phyloP scores from a whole-genome alignment of 2,113 vertebrate genomes.

The Strix aluco region DNA sequence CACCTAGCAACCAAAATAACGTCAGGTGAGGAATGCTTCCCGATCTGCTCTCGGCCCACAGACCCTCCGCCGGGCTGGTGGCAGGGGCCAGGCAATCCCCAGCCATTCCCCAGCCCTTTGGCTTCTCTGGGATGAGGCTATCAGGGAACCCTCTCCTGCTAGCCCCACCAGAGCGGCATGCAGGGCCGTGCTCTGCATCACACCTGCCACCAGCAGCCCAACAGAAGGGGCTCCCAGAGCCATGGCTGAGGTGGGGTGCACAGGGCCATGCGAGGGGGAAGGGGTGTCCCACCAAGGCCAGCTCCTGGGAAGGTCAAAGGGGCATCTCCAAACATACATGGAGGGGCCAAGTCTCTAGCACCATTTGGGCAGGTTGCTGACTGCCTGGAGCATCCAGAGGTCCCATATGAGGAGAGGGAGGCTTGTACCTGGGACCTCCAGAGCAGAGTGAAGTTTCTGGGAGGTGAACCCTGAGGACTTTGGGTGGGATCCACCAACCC shows the following conservation, averaged over 20 bases:
- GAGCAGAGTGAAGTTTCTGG: not conserved
- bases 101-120: not conserved
- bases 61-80: not conserved
- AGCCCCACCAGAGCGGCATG: not conserved
- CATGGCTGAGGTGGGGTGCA: not conserved
- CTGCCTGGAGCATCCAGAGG: not conserved
- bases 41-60: not conserved
- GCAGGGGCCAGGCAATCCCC: not conserved
- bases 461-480: not conserved
- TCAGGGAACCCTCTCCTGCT: not conserved
- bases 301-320: not conserved
- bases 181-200: not conserved
- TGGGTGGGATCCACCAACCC: not conserved
- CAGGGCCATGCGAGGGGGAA: not conserved
- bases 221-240: not conserved
- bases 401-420: not conserved
- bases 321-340: not conserved
- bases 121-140: not conserved
- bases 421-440: not conserved
- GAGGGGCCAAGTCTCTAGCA: not conserved
- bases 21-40: conserved; percentile 20
- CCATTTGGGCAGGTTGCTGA: not conserved
- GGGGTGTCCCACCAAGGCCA: no score
- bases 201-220: not conserved
- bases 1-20: conserved; percentile 64